Evolutionary conservation across 2,888 invertebrate species (phyloP), one percentile per base, ranked within the genome.

Genomic region (Eucriotettix oculatus): DNA sequence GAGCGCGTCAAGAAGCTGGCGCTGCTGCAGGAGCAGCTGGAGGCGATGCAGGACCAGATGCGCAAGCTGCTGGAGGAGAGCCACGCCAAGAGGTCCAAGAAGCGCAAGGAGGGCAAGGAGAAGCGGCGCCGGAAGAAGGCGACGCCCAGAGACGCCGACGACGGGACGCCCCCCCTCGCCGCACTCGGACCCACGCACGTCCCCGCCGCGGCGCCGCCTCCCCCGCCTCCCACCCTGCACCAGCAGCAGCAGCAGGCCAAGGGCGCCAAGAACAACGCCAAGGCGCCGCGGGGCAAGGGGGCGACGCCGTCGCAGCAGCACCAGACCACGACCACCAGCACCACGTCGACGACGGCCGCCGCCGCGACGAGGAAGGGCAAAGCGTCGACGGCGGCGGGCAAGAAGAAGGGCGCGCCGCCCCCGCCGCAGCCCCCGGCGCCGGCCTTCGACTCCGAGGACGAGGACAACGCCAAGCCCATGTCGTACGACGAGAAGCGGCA

Each of bases 401-500:
- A 87, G 69, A 76, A 78, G 63, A 81, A 80, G 68, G 82, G 81
- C 68, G 85, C 85, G 73, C 83, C 84, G 67, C 76, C 77, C 55
- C 77, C 76, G 60, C 78, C 77, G 68, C 75, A 76, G 63, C 78
- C 81, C 63, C 75, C 76, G 59, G 76, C 80, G 9, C 73, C 79
- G 66, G 78, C 81, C 56, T 86, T 85, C 68, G 96, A 98, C 76
- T 91, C 94, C 42, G 97, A 97, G 73, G 95, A 96, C 73, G 98
- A 98, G 76, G 96, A 98, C 73, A 92, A 88, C 75, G 94, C 95
- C 68, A 93, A 94, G 75, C 98, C 98, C 64, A 99, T 99, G 99
- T 95, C 97, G 60, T 99, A 99, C 72, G 99, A 99, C 74, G 99
- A 99, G 78, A 99, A 99, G 78, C 83, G 97, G 67, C 97, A 98